Conservation (phyloP, 2,888 invertebrate species). For the Carabus problematicus region DNA sequence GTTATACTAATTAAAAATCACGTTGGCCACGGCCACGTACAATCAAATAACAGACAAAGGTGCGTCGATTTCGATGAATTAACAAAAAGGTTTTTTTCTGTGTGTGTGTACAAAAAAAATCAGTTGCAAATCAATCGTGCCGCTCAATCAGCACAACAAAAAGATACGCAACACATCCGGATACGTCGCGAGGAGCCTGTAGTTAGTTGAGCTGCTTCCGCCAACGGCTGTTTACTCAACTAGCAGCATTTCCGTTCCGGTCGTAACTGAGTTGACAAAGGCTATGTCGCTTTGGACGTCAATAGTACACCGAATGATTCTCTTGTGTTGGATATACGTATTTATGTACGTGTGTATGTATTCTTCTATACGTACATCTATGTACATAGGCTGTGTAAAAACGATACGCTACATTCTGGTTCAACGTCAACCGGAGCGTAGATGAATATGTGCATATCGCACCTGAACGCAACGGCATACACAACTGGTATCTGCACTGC, state of each 20-base stretch:
- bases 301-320: too few species aligned
- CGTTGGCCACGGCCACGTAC: conserved; percentile 22
- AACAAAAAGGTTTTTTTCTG: conserved; percentile 13
- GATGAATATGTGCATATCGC: too few species aligned
- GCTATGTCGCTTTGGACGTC: background rate
- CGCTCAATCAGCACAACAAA: conserved; percentile 34
- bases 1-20: conserved; percentile 30
- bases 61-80: conserved; percentile 36
- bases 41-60: conserved; percentile 24
- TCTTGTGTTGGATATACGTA: too few species aligned
- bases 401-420: too few species aligned
- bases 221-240: conserved; percentile 37
- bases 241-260: conserved; percentile 26
- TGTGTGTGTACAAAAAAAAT: conserved; percentile 29
- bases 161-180: conserved; percentile 29
- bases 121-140: conserved; percentile 38
- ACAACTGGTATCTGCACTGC: too few species aligned
- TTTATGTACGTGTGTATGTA: too few species aligned
- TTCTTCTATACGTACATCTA: too few species aligned
- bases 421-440: too few species aligned
- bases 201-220: background rate
- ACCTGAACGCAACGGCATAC: too few species aligned
- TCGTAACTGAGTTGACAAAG: conserved; percentile 7
- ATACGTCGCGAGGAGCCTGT: conserved; percentile 2
- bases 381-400: too few species aligned